These are phyloP conservation scores for Choristoneura rosaceana DNA, from an alignment of 2,888 invertebrate genomes.

Conservation along the genomic window DNA sequence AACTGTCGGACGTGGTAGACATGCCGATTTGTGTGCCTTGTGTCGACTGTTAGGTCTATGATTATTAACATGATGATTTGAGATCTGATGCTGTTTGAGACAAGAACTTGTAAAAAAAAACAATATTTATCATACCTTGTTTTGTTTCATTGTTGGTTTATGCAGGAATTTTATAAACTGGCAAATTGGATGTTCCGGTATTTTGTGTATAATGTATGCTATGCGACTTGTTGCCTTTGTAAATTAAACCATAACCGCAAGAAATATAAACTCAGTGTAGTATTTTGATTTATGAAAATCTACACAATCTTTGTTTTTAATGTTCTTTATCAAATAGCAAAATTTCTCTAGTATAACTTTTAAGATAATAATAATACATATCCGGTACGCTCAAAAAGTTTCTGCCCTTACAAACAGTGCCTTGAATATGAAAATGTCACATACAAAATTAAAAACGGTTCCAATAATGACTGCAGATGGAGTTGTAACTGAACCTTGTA, in stretches of 20 bases:
- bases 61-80: conserved; percentile 20
- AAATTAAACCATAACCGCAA: background rate
- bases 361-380: background rate
- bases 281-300: background rate
- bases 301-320: background rate
- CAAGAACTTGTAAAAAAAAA: background rate
- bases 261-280: background rate
- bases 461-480: background rate
- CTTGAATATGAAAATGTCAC: background rate
- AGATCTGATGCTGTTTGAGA: conserved; percentile 27
- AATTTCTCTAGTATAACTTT: background rate
- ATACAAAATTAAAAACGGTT: background rate
- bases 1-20: conserved; percentile 49
- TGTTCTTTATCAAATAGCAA: background rate
- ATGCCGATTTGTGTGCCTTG: conserved; percentile 67
- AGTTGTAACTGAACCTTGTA: background rate
- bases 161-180: too few species aligned
- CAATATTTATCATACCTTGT: too few species aligned
- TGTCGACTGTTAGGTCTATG: conserved; percentile 54
- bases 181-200: background rate
- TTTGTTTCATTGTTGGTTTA: too few species aligned
- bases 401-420: background rate
- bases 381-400: background rate
- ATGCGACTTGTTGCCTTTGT: background rate
- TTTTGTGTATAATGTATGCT: background rate